Evolutionary conservation across 2,113 vertebrate genomes (phyloP), one percentile per base, ranked within the genome.

Genomic region (Catharus minimus): DNA sequence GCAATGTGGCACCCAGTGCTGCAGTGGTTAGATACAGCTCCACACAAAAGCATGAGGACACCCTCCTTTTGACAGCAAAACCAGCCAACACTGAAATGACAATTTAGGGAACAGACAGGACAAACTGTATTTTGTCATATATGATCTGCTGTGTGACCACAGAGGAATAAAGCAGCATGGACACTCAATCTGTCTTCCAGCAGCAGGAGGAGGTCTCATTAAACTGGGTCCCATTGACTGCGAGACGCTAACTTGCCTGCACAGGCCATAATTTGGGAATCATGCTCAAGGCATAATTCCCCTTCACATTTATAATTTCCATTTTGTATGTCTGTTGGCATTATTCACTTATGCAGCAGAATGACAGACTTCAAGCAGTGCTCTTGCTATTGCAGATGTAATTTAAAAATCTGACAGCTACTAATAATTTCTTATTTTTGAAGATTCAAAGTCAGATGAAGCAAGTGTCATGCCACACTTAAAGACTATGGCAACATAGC

Each of bases 341-440:
- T 73, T 61, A 55, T 82, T 92, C 65, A 67, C 24, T 67, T 22
- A 62, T 0, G 15, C 30, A 86, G 55, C 36, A 77, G 24, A 74
- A 28, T 26, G 47, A 80, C 32, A 67, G 76, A 55, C 39, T 33
- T 74, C 56, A 88, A 80, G 60, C 20, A 68, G 23, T 4, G 10
- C 27, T 82, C 58, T 67, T 86, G 27, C 68, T 83, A 41, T 8
- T 20, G 36, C 53, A 81, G 47, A 77, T 47, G 21, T 28, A 55
- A 84, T 60, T 77, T 88, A 24, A 73, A 86, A 66, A 73, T 62
- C 33, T 91, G 72, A 82, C 71, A 82, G 56, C 64, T 91, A 76
- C n/a, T 73, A 57, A 80, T 69, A 1, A 83, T 77, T 82, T 52
- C 30, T 50, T 65, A 50, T 65, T 94, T 79, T 72, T 64, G n/a